These are phyloP conservation scores for Cepaea nemoralis DNA, from an alignment of 1,140 invertebrate genomes.

Conservation along the genomic window DNA sequence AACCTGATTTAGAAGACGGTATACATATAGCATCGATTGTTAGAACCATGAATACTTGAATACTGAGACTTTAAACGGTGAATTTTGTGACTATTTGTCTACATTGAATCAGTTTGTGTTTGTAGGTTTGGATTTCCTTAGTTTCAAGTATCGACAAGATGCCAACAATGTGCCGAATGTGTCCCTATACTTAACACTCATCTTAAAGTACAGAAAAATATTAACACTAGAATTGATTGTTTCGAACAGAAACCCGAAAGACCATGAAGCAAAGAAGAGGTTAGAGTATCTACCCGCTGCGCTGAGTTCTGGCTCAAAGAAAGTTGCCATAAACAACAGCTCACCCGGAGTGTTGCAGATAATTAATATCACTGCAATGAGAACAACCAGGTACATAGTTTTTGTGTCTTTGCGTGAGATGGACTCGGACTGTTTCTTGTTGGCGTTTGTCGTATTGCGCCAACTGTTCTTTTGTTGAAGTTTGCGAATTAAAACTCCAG, in stretches of 20 bases:
- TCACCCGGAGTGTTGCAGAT: not conserved
- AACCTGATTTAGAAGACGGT: too few relatives aligned
- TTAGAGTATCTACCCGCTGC: not conserved
- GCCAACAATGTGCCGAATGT: too few relatives aligned
- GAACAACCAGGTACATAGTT: not conserved
- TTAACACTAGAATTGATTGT: slow-evolving; percentile 1
- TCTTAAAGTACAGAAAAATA: slow-evolving; percentile 10
- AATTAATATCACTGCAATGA: not conserved
- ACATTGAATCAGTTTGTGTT: too few relatives aligned
- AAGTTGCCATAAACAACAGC: not conserved
- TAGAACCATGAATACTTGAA: too few relatives aligned
- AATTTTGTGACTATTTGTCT: too few relatives aligned
- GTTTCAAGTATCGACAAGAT: too few relatives aligned
- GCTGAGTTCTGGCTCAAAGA: not conserved
- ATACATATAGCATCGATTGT: too few relatives aligned
- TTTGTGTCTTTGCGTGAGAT: not conserved
- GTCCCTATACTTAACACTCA: slow-evolving; percentile 14
- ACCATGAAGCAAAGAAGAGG: not conserved
- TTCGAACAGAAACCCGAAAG: not conserved
- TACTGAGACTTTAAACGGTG: too few relatives aligned
- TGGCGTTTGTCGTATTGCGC: not conserved
- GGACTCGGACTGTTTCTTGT: not conserved
- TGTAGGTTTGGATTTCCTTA: too few relatives aligned
- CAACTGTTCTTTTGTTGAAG: not conserved
- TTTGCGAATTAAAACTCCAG: not conserved